A percentile compares a stretch with the other conserved stretches of the same genome.
These are phyloP conservation scores for Brachystomella parvula DNA, from an alignment of 1,140 invertebrate genomes.

Conservation along the genomic window DNA sequence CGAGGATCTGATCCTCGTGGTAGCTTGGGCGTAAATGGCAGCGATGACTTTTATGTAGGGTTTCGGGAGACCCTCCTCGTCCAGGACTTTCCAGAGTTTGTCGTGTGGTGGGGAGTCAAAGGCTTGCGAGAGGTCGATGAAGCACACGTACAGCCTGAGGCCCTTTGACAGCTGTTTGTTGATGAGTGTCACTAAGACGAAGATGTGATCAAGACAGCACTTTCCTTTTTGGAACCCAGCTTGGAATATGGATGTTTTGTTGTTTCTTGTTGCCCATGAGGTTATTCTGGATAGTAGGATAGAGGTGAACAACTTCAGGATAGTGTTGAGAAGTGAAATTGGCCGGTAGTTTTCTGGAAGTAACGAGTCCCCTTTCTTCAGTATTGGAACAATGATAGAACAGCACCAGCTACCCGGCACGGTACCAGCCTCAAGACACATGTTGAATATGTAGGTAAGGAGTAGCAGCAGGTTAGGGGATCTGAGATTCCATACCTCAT, in stretches of 20 bases:
- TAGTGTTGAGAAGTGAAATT: slow-evolving; percentile 37
- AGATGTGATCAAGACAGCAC: slow-evolving; percentile 38
- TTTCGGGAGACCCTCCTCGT: background rate
- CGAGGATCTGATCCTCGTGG: background rate
- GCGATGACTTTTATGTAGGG: background rate
- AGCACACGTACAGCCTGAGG: slow-evolving; percentile 18
- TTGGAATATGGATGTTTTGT: slow-evolving; percentile 36
- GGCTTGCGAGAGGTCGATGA: slow-evolving; percentile 20
- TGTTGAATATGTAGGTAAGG: slow-evolving; percentile 9
- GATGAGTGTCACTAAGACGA: slow-evolving; percentile 19
- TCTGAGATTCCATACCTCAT: slow-evolving; percentile 33
- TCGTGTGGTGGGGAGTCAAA: slow-evolving; percentile 24
- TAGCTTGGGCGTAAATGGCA: background rate
- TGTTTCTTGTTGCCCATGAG: slow-evolving; percentile 25
- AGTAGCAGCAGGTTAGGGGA: background rate
- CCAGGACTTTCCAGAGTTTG: slow-evolving; percentile 19
- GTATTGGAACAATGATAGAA: slow-evolving; percentile 19
- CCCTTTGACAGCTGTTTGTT: slow-evolving; percentile 15
- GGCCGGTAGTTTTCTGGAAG: slow-evolving; percentile 37
- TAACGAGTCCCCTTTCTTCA: slow-evolving; percentile 34
- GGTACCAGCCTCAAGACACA: background rate
- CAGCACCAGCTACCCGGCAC: slow-evolving; percentile 19
- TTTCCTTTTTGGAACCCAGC: slow-evolving; percentile 35
- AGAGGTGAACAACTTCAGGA: slow-evolving; percentile 35
- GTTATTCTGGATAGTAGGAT: slow-evolving; percentile 35